Evolutionary conservation across 2,888 invertebrate species (phyloP).

Genomic region (Ophion ventricosus): DNA sequence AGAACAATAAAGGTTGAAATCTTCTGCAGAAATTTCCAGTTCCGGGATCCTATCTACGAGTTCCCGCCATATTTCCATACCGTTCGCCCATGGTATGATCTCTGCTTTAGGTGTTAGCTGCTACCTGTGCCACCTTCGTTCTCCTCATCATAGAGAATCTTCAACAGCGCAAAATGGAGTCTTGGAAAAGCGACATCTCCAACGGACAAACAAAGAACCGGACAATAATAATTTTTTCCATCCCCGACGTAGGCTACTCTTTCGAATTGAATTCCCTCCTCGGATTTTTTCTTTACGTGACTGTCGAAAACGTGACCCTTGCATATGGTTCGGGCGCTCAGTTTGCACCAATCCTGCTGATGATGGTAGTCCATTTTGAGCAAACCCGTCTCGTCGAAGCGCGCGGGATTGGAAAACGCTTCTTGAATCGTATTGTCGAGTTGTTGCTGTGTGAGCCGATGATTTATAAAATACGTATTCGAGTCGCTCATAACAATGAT

Average conservation of each 20-base stretch:
- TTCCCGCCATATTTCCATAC: conserved; percentile 72
- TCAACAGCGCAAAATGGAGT: conserved; percentile 78
- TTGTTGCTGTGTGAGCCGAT: conserved; percentile 85
- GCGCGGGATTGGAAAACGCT: conserved; percentile 90
- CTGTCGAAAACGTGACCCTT: conserved; percentile 90
- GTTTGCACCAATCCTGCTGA: conserved; percentile 87
- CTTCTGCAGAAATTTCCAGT: background rate
- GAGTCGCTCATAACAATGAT: conserved; percentile 92
- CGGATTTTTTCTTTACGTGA: conserved; percentile 85
- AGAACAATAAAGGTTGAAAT: too few relatives aligned
- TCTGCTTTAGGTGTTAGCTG: conserved; percentile 69
- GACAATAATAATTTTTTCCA: conserved; percentile 92
- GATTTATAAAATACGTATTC: conserved; percentile 89
- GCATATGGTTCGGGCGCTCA: conserved; percentile 90
- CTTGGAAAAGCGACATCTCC: conserved; percentile 89
- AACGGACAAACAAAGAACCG: conserved; percentile 86
- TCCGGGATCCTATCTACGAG: conserved; percentile 65
- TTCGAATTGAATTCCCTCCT: conserved; percentile 84
- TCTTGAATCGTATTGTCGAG: conserved; percentile 81
- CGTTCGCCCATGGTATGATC: conserved; percentile 74
- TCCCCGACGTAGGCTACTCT: conserved; percentile 89
- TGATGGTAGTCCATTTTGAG: conserved; percentile 88
- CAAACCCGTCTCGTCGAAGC: conserved; percentile 85
- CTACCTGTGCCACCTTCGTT: conserved; percentile 33
- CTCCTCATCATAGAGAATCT: conserved; percentile 69